Evolutionary conservation across 2,797 vertebrate species (phyloP).

Genomic region (Semotilus atromaculatus): DNA sequence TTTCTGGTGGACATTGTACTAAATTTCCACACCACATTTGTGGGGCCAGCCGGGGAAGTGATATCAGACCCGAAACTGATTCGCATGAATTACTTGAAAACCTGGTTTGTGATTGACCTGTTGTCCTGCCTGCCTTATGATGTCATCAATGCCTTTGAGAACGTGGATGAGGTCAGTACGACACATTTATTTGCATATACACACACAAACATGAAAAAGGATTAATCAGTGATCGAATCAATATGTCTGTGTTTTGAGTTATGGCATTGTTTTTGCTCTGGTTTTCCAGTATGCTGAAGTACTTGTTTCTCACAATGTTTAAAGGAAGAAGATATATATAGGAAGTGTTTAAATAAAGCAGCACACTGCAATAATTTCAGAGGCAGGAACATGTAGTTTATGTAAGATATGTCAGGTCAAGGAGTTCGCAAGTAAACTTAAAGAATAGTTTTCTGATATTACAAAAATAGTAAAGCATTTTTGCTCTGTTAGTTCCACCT

Average conservation of each 20-base stretch:
- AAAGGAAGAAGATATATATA: neutral
- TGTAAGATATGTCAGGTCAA: neutral
- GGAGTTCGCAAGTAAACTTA: neutral
- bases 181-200: slow-evolving; percentile 21
- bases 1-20: slow-evolving; percentile 98
- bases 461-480: neutral
- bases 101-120: slow-evolving; percentile 99
- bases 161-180: slow-evolving; percentile 95
- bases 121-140: slow-evolving; percentile 98
- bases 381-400: neutral
- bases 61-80: slow-evolving; percentile 99
- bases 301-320: slow-evolving; percentile 16
- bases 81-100: slow-evolving; percentile 99
- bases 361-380: neutral
- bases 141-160: slow-evolving; percentile 99
- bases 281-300: slow-evolving; percentile 12
- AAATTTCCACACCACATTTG: slow-evolving; percentile 98
- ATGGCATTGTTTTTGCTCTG: neutral
- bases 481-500: neutral
- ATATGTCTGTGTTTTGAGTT: neutral
- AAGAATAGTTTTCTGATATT: neutral
- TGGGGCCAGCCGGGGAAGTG: slow-evolving; percentile 97
- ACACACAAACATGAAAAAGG: slow-evolving; percentile 41
- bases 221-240: neutral
- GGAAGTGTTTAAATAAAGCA: neutral